A percentile compares a stretch with the other conserved stretches of the same genome.
Evolutionary conservation across 2,797 vertebrate genomes (phyloP).

Genomic region (Acrossocheilus wenchowensis): DNA sequence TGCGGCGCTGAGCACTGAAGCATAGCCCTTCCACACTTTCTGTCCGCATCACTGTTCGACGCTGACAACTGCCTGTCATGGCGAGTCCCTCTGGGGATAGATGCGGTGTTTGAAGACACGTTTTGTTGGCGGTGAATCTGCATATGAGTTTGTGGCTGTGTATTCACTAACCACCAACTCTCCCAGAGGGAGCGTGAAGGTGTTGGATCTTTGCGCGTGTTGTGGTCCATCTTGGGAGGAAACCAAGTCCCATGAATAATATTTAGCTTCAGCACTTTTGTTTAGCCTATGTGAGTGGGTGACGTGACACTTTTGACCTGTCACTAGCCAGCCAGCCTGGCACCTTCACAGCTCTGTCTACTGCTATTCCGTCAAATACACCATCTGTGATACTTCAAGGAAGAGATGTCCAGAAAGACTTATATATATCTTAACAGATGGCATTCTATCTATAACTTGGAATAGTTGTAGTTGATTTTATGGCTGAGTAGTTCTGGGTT

Average conservation of each 20-base stretch:
- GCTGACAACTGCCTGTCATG: constrained; percentile 78
- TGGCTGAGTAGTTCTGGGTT: neutral
- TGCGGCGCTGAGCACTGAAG: constrained; percentile 64
- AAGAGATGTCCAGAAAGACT: constrained; percentile 13
- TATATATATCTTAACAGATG: constrained; percentile 46
- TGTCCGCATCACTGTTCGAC: constrained; percentile 68
- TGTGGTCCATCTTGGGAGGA: neutral
- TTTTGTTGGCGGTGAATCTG: constrained; percentile 40
- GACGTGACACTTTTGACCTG: constrained; percentile 52
- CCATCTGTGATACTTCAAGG: constrained; percentile 20
- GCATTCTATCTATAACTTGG: constrained; percentile 21
- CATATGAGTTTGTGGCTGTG: constrained; percentile 47
- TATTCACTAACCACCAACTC: constrained; percentile 32
- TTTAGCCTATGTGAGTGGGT: constrained; percentile 19
- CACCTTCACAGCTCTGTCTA: constrained; percentile 31
- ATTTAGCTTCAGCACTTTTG: constrained; percentile 31
- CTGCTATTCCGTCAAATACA: constrained; percentile 30
- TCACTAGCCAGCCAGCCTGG: constrained; percentile 44
- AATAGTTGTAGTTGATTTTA: constrained; percentile 32
- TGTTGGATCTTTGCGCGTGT: neutral
- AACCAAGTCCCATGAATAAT: constrained; percentile 10
- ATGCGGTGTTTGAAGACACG: constrained; percentile 26
- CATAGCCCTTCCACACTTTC: constrained; percentile 60
- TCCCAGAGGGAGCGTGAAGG: constrained; percentile 15
- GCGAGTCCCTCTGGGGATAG: constrained; percentile 62